Evolutionary conservation across 1,140 invertebrate species (phyloP), one percentile per base, ranked within the genome.

Genomic region (Drosophila santomea): DNA sequence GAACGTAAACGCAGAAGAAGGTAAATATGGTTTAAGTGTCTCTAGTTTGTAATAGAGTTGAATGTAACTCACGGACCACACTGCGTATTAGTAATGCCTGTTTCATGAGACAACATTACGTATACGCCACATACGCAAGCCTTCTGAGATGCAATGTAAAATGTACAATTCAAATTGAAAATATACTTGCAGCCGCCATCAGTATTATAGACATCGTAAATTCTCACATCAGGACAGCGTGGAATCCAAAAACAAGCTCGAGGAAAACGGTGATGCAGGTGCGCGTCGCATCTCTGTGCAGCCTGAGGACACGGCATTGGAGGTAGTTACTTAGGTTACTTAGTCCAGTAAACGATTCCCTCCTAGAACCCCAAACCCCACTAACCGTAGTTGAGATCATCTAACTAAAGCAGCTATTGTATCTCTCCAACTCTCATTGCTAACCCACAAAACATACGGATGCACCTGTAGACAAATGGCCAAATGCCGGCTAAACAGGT

Each of bases 261-360:
- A 92, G 74, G 91, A 92, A 75, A 92, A 92, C 72, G 91, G 91
- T 78, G 91, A 92, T 43, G 91, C 93, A 25, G 79, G 93, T 63
- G 90, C 91, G 57, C 92, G 94, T 59, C 92, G 94, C 43, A 93
- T 95, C 36, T 95, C 95, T 74, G 94, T 95, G 1, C 95, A 95
- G 75, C 94, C 96, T 44, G 96, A 96, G 77, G 97, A 98, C 93
- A 95, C 96, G 63, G 94, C 94, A 14, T 93, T 98, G 23, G 91
- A 93, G 90, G 91, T 92, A 90, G 17, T 17, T 17, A 17, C 17
- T 17, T 17, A 17, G 17, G 17, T 17, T 17, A 17, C 35, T 89
- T 93, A 23, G 11, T 23, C 39, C 8, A 43, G 8, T 17, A 2
- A 36, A 32, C 11, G 2, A 36, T 20, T 41, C 8, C 38, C 38